Conservation (phyloP, 2,888 invertebrate species). For the Schrankia costaestrigalis region DNA sequence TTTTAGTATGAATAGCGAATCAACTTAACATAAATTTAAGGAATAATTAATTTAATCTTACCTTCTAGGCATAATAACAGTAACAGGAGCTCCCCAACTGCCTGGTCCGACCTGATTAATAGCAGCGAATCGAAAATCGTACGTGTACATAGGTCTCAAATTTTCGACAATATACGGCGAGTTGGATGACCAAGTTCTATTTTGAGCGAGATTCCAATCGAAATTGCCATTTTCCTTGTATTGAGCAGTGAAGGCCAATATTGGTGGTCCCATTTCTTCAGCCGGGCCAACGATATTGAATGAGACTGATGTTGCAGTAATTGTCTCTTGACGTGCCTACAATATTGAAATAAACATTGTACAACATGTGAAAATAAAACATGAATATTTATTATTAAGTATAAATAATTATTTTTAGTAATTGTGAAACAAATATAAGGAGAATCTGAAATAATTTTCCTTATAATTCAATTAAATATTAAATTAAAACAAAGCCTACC, state of each 20-base stretch:
- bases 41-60: slow-evolving; percentile 30
- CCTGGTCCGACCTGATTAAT: slow-evolving; percentile 91
- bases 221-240: slow-evolving; percentile 85
- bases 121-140: slow-evolving; percentile 92
- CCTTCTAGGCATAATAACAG: slow-evolving; percentile 87
- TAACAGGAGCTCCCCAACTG: slow-evolving; percentile 83
- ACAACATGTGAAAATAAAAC: background rate
- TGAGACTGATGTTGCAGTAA: slow-evolving; percentile 92
- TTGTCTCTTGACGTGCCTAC: slow-evolving; percentile 83
- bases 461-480: no score
- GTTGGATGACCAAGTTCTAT: slow-evolving; percentile 89
- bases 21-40: no score
- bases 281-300: slow-evolving; percentile 89
- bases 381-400: background rate
- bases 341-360: slow-evolving; percentile 14
- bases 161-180: slow-evolving; percentile 91
- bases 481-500: no score
- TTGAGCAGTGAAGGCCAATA: slow-evolving; percentile 86
- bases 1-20: no score
- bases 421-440: no score
- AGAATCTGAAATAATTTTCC: no score
- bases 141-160: slow-evolving; percentile 87
- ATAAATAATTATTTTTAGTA: background rate
- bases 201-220: slow-evolving; percentile 85
- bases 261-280: slow-evolving; percentile 87